These are phyloP conservation scores for Drosophila lacicola DNA, from an alignment of 2,888 invertebrate genomes.

Conservation along the genomic window DNA sequence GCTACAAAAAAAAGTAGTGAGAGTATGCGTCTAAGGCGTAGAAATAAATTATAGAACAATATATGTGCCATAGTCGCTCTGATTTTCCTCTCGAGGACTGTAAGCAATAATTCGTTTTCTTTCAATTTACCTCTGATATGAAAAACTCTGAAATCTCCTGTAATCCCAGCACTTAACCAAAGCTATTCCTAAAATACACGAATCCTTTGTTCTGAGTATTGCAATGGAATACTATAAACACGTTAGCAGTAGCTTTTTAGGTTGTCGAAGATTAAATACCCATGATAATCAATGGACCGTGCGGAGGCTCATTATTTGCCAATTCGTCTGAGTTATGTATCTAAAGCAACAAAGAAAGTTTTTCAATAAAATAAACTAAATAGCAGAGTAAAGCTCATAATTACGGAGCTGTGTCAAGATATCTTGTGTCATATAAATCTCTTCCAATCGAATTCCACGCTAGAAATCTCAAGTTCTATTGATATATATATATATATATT, in stretches of 20 bases:
- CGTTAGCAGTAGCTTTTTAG: not conserved
- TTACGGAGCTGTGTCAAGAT: too few relatives aligned
- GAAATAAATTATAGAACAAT: slow-evolving; percentile 30
- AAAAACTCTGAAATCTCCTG: slow-evolving; percentile 1
- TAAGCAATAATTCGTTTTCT: slow-evolving; percentile 4
- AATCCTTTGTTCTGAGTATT: not conserved
- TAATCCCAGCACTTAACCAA: not conserved
- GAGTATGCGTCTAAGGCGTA: slow-evolving; percentile 10
- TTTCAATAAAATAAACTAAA: too few relatives aligned
- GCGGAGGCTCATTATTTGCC: too few relatives aligned
- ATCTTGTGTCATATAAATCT: too few relatives aligned
- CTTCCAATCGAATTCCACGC: too few relatives aligned
- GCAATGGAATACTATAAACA: too few relatives aligned
- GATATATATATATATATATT: too few relatives aligned
- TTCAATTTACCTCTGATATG: slow-evolving; percentile 3
- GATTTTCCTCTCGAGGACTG: not conserved
- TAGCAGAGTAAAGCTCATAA: too few relatives aligned
- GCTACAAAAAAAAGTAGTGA: not conserved
- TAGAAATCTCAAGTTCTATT: too few relatives aligned
- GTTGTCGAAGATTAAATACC: not conserved
- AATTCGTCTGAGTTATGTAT: too few relatives aligned
- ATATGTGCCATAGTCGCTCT: not conserved
- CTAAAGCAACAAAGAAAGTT: too few relatives aligned
- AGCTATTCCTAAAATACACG: not conserved
- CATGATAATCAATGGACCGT: too few relatives aligned